Evolutionary conservation across 2,888 invertebrate species (phyloP), one percentile per base, ranked within the genome.

Genomic region (Agapostemon virescens): DNA sequence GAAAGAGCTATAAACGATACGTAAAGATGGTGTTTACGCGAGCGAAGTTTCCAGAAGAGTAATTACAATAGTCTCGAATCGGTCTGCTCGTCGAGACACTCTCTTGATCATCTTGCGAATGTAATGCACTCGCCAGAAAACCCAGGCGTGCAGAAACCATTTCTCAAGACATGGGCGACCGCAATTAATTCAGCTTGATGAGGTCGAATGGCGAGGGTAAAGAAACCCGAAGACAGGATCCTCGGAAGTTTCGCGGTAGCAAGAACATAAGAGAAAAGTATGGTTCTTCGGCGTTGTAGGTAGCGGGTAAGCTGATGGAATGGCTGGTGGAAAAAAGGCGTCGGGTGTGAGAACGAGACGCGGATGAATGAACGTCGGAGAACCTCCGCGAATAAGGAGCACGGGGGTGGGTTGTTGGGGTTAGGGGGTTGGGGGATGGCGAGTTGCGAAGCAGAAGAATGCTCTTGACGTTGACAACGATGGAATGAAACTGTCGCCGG

Each of bases 401-500:
- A 77, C 61, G 77, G 73, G 86, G 81, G 81, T 0, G 55, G 38
- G 7, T 33, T 33, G 33, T 33, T 2, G 33, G 5, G 61, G 26
- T n/a, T 49, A n/a, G 9, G 49, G n/a, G 49, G n/a, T 49, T n/a
- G n/a, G 26, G 26, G 55, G 55, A 26, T 26, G 63, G 36, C 78
- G 87, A 88, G 88, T 87, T 86, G 86, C 84, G 87, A 86, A 78
- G 77, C 82, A 85, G 74, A 88, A 90, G 89, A 89, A 90, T 90
- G 85, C 87, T 86, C 87, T 84, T 83, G 85, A 87, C 86, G 87
- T 84, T 83, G 85, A 86, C 86, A 84, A 83, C 85, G 87, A 87
- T 86, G 88, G 87, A 86, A 87, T 86, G 87, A 88, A 88, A 88
- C 88, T 83, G 84, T 84, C 82, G 82, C 83, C 75, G 55, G 63